phyloP scores from a whole-genome alignment of 2,888 invertebrate species.

The Acleris laterana region DNA sequence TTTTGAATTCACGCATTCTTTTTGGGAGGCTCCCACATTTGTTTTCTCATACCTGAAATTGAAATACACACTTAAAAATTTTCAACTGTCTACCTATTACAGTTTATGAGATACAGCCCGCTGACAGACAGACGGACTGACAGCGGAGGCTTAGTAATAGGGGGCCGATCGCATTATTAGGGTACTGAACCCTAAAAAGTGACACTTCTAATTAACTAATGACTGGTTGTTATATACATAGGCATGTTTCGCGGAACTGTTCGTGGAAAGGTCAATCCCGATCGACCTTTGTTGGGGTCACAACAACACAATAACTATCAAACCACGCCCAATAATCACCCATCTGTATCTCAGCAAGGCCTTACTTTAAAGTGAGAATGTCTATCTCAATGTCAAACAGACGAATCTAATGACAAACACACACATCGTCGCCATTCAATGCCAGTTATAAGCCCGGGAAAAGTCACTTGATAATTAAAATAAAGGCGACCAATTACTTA shows the following conservation, averaged over 20 bases:
- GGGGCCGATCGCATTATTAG: no score
- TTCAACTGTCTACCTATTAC: no score
- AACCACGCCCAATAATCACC: constrained; percentile 48
- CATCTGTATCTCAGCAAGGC: constrained; percentile 59
- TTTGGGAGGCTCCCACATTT: no score
- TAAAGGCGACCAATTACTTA: constrained; percentile 28
- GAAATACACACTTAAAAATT: no score
- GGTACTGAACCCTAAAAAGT: no score
- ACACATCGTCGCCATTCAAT: constrained; percentile 47
- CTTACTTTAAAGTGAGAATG: constrained; percentile 53
- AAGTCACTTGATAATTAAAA: constrained; percentile 43
- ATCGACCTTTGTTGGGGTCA: constrained; percentile 20
- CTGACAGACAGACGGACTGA: no score
- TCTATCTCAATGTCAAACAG: constrained; percentile 59
- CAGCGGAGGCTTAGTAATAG: no score
- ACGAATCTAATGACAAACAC: constrained; percentile 56
- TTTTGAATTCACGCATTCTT: no score
- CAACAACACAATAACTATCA: constrained; percentile 51
- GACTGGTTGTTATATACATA: no score
- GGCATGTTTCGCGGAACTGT: not conserved
- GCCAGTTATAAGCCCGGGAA: constrained; percentile 46
- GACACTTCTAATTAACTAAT: no score
- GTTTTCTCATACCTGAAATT: no score
- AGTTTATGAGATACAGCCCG: no score
- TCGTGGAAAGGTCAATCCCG: not conserved